Evolutionary conservation across 1,140 invertebrate species (phyloP), one percentile per base, ranked within the genome.

Genomic region (Cataglyphis hispanica): DNA sequence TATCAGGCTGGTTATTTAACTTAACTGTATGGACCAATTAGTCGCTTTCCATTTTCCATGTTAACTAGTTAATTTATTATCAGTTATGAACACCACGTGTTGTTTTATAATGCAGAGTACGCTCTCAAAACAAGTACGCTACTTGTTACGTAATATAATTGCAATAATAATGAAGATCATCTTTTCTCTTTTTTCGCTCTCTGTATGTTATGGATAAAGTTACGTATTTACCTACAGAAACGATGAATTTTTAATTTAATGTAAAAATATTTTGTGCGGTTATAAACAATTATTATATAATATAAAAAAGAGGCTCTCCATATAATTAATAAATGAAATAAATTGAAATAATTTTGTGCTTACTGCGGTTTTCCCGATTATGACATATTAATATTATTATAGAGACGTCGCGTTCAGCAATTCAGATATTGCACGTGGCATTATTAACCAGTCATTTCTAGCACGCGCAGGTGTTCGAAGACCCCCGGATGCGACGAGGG

Each of bases 381-480:
- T 8, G 31, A 31, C 0, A 13, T 77, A 72, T 67, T 67, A 40
- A 66, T 66, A 25, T 31, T 31, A 2, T 11, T 16, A 31, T 27
- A 72, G 27, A 53, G 11, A n/a, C 27, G n/a, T 31, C 8, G n/a
- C 4, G 37, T 64, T 10, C 6, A 31, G 43, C 31, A 34, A 63
- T 77, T 40, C 3, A 19, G 6, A 64, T 43, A 64, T 77, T 75
- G 25, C 31, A 58, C 31, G 7, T 40, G n/a, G 1, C 64, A 78
- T 80, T 88, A 67, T 80, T 85, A 78, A 67, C 22, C 50, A 61
- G 70, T 77, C 56, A 88, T 72, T 86, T 88, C 88, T 74, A 46
- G 64, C 40, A 31, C 78, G 56, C 31, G 88, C 87, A 89, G 88
- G 88, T 89, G 88, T 88, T 89, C 76, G 3, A 56, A 67, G 31